Conservation (phyloP, 1,140 invertebrate genomes). For the Drosophila kikkawai region DNA sequence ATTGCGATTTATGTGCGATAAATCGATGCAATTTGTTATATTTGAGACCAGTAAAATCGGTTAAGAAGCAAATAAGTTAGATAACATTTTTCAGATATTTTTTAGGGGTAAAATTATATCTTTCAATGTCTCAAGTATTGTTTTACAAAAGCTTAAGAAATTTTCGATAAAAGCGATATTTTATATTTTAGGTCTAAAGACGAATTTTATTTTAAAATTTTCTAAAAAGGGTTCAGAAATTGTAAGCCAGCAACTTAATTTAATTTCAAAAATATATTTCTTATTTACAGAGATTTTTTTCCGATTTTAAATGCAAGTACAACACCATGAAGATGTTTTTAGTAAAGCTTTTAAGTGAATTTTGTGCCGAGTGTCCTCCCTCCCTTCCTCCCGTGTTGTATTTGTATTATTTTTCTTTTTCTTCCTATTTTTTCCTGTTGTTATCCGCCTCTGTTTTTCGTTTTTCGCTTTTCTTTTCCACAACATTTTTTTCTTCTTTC, state of each 20-base stretch:
- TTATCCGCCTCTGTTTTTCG: constrained; percentile 31
- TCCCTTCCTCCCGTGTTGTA: constrained; percentile 29
- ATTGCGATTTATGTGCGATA: no score
- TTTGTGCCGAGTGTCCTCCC: constrained; percentile 1
- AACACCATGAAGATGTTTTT: accelerated
- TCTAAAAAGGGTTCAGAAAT: background rate
- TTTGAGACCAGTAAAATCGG: no score
- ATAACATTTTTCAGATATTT: no score
- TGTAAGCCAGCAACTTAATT: background rate
- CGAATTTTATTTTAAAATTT: background rate
- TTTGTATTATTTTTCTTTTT: constrained; percentile 55
- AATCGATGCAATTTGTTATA: no score
- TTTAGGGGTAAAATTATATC: no score
- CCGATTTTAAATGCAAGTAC: background rate
- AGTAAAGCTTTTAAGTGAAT: background rate
- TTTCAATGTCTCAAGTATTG: no score
- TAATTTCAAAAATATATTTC: background rate
- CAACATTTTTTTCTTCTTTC: constrained; percentile 33
- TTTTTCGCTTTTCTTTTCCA: constrained; percentile 48
- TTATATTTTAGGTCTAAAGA: no score
- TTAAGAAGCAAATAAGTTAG: no score
- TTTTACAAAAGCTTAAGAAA: no score
- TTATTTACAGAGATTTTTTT: no score
- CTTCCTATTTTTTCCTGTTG: constrained; percentile 21
- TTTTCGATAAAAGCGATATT: no score